Percentiles rank a stretch among this genome's conserved stretches.
Conservation (phyloP, 1,140 invertebrate species). For the Sesamia nonagrioides region DNA sequence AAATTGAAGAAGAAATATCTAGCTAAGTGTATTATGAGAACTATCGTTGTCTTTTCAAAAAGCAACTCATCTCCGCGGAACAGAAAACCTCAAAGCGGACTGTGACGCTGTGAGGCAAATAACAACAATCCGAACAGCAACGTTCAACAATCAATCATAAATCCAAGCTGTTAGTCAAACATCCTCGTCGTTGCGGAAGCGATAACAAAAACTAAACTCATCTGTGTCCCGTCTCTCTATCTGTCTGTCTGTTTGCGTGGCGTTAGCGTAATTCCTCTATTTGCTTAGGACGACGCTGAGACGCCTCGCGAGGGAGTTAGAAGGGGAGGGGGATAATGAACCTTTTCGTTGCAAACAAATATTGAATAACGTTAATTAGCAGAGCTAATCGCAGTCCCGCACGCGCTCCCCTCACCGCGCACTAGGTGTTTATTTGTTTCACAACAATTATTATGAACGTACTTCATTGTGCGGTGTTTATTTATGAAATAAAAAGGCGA, state of each 20-base stretch:
- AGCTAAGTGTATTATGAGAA: too few relatives aligned
- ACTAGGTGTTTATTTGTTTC: background rate
- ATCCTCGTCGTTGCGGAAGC: background rate
- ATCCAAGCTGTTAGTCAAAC: conserved; percentile 28
- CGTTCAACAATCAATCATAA: conserved; percentile 4
- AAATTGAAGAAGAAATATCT: too few relatives aligned
- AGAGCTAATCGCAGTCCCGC: conserved; percentile 37
- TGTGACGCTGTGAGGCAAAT: background rate
- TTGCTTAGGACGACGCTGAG: conserved; percentile 35
- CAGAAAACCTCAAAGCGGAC: background rate
- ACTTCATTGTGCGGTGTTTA: background rate
- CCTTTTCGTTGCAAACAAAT: conserved; percentile 46
- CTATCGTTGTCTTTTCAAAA: too few relatives aligned
- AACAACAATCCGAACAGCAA: background rate
- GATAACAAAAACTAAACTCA: conserved; percentile 44
- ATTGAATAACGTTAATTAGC: conserved; percentile 48
- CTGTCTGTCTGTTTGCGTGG: conserved; percentile 9
- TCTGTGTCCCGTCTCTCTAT: conserved; percentile 37
- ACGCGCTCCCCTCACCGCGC: background rate
- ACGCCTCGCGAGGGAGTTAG: background rate
- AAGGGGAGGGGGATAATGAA: conserved; percentile 29
- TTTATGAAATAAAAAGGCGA: background rate
- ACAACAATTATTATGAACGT: background rate
- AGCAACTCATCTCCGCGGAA: background rate
- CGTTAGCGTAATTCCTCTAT: conserved; percentile 39